Evolutionary conservation across 1,140 invertebrate species (phyloP).

Genomic region (Anthonomus grandis): DNA sequence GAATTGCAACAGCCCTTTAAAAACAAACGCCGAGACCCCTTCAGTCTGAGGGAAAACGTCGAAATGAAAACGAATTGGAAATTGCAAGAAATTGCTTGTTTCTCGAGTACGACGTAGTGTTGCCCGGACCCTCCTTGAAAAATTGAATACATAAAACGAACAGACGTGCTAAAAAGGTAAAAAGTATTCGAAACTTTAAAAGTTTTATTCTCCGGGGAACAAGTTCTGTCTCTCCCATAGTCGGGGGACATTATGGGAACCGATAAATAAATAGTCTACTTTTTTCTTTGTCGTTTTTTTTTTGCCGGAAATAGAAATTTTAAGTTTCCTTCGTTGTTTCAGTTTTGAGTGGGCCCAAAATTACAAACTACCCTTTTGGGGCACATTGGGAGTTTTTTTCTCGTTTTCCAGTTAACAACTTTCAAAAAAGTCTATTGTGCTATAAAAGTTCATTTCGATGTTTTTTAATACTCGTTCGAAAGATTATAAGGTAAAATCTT

Average conservation of each 20-base stretch:
- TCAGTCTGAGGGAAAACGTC: constrained; percentile 6
- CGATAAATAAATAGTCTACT: constrained; percentile 1
- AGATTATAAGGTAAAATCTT: no score
- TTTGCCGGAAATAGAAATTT: no score
- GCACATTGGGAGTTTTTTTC: no score
- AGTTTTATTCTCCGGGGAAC: constrained; percentile 20
- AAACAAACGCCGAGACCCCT: constrained; percentile 7
- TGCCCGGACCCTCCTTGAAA: constrained; percentile 16
- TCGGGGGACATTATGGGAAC: constrained; percentile 8
- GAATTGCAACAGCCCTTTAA: constrained; percentile 2
- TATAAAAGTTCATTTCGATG: no score
- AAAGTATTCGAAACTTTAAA: constrained; percentile 26
- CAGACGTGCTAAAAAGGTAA: constrained; percentile 31
- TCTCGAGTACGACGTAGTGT: constrained; percentile 18
- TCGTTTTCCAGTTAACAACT: no score
- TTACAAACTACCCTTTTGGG: no score
- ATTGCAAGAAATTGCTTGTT: constrained; percentile 25
- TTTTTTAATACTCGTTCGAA: no score
- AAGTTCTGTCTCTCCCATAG: constrained; percentile 11
- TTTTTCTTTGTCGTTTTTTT: background rate
- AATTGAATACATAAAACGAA: constrained; percentile 30
- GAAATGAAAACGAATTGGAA: constrained; percentile 23
- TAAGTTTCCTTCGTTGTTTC: no score
- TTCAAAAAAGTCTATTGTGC: no score
- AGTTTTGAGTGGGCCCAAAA: no score